Percentiles rank a stretch among this genome's conserved stretches.
These are phyloP conservation scores for Luidia sarsii DNA, from an alignment of 53 echinoderm and acorn worm genomes.

Conservation along the genomic window DNA sequence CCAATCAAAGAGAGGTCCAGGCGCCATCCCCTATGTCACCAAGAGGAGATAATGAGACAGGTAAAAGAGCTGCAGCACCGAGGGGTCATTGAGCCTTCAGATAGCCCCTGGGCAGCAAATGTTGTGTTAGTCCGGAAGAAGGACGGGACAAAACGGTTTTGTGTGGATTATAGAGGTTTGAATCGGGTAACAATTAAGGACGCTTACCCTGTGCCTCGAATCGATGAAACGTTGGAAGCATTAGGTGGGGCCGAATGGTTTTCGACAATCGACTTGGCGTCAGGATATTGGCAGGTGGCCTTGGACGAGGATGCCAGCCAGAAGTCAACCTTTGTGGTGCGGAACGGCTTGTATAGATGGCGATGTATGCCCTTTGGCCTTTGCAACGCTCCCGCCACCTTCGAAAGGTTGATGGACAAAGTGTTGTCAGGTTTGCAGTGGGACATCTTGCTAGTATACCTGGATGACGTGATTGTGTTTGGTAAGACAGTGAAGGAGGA, in stretches of 20 bases:
- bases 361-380: no score
- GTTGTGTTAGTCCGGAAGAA: neutral
- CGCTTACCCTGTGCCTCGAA: no score
- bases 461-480: constrained; percentile 19
- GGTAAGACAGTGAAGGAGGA: constrained; percentile 9
- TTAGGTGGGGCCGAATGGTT: constrained; percentile 2
- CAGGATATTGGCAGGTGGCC: no score
- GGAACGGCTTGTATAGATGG: neutral
- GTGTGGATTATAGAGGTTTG: neutral
- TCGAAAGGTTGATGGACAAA: constrained; percentile 12
- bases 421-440: constrained; percentile 12
- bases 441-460: constrained; percentile 14
- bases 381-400: no score
- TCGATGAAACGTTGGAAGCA: no score
- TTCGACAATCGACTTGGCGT: constrained; percentile 18
- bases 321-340: constrained; percentile 8
- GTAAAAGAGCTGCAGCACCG: no score
- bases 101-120: no score
- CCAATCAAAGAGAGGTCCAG: no score
- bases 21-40: no score
- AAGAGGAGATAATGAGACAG: no score
- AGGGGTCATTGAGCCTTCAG: no score
- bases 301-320: no score
- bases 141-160: neutral
- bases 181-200: neutral